Base-by-base conservation (phyloP, 2,888 invertebrate genomes). In the Chymomyza procnemis region DNA sequence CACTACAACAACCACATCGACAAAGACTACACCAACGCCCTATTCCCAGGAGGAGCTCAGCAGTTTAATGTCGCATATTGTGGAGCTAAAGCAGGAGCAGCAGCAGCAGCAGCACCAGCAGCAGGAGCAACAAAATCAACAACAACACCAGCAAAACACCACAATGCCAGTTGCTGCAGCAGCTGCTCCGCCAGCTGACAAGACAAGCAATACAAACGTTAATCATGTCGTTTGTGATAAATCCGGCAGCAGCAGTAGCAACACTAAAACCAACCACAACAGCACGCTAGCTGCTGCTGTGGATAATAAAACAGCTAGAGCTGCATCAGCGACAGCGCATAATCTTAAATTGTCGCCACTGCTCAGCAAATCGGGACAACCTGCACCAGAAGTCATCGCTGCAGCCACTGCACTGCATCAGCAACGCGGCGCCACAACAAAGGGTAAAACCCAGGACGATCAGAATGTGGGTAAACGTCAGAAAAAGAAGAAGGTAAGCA, bases 1-100 rank as follows among this genome's bases (percentile, higher is more conserved):
- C 63, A 89, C 89, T 47, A 88, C 88, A 58, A 89, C 90, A 46
- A 89, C 90, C 5, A 89, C 90, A 71, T 88, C 87, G 56, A 89
- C 89, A 26, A 89, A 85, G 63, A 89, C 89, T 12, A 89, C 90
- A 64, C 89, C 89, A 69, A 89, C 89, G 68, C 77, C 81, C 67
- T 76, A 76, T 22, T 73, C 75, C 12, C 74, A 84, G 75, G 85
- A 86, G 67, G 78, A 77, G 62, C 57, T 70, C 63, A 71, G 61
- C 63, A 80, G 73, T 57, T 77, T 80, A 71, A 80, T 80, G 84
- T 75, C 85, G 66, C 84, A 85, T 75, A 75, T 67, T 57, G 77
- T 73, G 8, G 69, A 74, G 66, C 68, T 69, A 57, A 66, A 76
- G 14, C 76, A 78, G 66, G n/a, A 57, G 3, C 59, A 61, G n/a